A percentile compares a stretch with the other conserved stretches of the same genome.
Evolutionary conservation across 2,888 invertebrate genomes (phyloP).

Genomic region (Pyrrhia umbra): DNA sequence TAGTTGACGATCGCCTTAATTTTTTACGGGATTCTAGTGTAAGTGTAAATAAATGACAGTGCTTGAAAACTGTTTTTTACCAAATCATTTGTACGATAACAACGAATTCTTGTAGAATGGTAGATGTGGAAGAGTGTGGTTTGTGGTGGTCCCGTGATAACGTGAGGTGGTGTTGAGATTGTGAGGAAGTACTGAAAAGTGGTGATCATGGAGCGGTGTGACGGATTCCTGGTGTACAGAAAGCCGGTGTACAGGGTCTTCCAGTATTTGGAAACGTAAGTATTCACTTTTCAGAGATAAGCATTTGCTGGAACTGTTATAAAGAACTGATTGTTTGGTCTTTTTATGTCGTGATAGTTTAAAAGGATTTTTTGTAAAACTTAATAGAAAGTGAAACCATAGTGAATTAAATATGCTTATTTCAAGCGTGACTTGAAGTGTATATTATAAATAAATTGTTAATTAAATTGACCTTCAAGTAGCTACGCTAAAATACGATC

Average conservation of each 20-base stretch:
- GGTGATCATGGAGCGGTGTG: conserved; percentile 93
- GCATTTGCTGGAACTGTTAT: not conserved
- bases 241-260: conserved; percentile 95
- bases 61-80: conserved; percentile 56
- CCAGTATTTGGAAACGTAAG: conserved; percentile 96
- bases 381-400: no score
- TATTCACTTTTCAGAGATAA: conserved; percentile 63
- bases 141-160: conserved; percentile 67
- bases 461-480: conserved; percentile 8
- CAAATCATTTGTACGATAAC: conserved; percentile 46
- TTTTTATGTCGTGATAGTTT: no score
- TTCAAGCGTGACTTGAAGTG: no score
- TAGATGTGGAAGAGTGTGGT: conserved; percentile 43
- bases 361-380: no score
- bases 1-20: conserved; percentile 81
- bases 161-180: conserved; percentile 65
- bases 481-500: conserved; percentile 6
- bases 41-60: conserved; percentile 62
- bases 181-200: conserved; percentile 59
- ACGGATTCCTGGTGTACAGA: conserved; percentile 94
- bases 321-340: no score
- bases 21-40: conserved; percentile 76
- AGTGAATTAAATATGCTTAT: no score
- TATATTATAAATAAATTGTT: no score
- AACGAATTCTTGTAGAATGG: conserved; percentile 55